Evolutionary conservation across 2,113 vertebrate species (phyloP).

Genomic region (Lepisosteus osseus): DNA sequence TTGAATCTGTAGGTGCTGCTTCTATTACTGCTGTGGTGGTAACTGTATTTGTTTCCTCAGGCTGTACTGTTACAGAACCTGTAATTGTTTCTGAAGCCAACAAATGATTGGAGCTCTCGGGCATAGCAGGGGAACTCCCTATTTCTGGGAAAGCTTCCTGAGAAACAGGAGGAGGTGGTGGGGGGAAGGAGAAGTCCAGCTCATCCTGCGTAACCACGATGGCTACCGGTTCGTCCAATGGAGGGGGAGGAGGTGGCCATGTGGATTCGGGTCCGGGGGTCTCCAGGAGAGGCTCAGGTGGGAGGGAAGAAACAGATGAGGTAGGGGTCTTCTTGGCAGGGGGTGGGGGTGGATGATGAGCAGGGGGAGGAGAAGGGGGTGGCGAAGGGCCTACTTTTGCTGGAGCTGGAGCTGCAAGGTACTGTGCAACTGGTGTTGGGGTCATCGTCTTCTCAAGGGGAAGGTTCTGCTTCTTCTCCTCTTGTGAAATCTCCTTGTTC

Average conservation of each 20-base stretch:
- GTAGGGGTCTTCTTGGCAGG: slow-evolving; percentile 65
- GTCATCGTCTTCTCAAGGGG: slow-evolving; percentile 20
- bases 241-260: slow-evolving; percentile 88
- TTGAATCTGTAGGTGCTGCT: background rate
- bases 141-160: slow-evolving; percentile 33
- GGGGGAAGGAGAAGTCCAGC: slow-evolving; percentile 64
- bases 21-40: background rate
- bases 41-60: slow-evolving; percentile 18
- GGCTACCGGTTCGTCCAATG: slow-evolving; percentile 69
- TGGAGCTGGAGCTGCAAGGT: slow-evolving; percentile 24
- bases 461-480: slow-evolving; percentile 14
- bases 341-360: slow-evolving; percentile 81
- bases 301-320: slow-evolving; percentile 23
- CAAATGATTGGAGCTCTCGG: background rate
- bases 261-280: slow-evolving; percentile 36
- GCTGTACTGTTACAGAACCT: slow-evolving; percentile 11
- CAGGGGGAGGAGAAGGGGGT: slow-evolving; percentile 77
- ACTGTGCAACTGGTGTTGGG: slow-evolving; percentile 23
- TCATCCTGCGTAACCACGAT: slow-evolving; percentile 83
- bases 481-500: slow-evolving; percentile 3
- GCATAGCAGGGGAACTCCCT: slow-evolving; percentile 18
- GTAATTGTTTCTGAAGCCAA: background rate
- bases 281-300: slow-evolving; percentile 41
- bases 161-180: slow-evolving; percentile 54
- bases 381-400: slow-evolving; percentile 58